A percentile compares a stretch with the other conserved stretches of the same genome.
These are phyloP conservation scores for Neolamprologus kungweensis DNA, from an alignment of 2,113 vertebrate species.

Conservation along the genomic window DNA sequence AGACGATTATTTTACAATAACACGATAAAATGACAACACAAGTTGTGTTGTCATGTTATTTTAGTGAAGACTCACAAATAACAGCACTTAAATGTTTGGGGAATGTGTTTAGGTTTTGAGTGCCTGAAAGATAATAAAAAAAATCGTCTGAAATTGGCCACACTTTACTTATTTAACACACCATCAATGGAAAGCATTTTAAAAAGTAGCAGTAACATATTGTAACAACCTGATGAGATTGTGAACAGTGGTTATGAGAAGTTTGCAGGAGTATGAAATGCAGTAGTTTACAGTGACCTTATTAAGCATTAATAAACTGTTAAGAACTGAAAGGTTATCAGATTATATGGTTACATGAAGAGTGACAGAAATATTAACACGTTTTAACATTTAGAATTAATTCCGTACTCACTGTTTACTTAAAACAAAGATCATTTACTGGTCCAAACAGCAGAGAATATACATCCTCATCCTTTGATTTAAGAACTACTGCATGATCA, in stretches of 20 bases:
- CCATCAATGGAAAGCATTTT: background rate
- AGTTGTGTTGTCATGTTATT: background rate
- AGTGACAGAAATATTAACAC: background rate
- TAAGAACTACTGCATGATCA: background rate
- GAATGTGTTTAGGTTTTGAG: background rate
- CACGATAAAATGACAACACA: background rate
- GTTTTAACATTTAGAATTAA: background rate
- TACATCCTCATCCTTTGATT: background rate
- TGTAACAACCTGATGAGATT: background rate
- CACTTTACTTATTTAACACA: background rate
- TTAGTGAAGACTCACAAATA: background rate
- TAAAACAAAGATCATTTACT: background rate
- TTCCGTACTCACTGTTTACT: fast-evolving
- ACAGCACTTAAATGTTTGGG: background rate
- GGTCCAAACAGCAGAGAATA: background rate
- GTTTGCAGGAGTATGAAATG: background rate
- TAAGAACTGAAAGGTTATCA: background rate
- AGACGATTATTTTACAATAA: background rate
- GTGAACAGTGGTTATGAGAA: background rate
- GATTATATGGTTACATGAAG: background rate
- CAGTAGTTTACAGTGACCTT: background rate
- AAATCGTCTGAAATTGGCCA: background rate
- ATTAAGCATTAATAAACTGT: background rate
- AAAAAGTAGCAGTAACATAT: background rate
- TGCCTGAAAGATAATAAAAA: background rate